Base-by-base conservation (phyloP, 1,140 invertebrate species). In the Anadara kagoshimensis region DNA sequence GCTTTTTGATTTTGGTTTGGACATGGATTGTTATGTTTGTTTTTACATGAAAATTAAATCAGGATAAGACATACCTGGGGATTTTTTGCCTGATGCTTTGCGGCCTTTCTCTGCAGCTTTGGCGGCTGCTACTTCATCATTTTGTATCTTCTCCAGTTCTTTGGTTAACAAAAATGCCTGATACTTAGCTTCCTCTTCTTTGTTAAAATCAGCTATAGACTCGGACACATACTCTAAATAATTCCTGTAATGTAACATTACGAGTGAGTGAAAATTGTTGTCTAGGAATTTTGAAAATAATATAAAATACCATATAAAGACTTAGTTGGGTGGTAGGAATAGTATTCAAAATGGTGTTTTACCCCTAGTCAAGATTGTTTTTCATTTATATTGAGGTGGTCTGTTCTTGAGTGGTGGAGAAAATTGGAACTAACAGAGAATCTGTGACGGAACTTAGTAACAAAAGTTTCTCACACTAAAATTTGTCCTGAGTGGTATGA, bases 151-250 rank as follows among this genome's bases (percentile, higher is more conserved):
- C 29, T 85, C 83, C 0, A 88, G 82, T 72, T 90, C 88, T 47
- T 78, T 54, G 7, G 79, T 79, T 24, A 89, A 69, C 7, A 86
- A 44, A 20, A 77, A 47, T 10, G 87, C 89, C 69, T 88, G 80
- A 49, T 89, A 89, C 53, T 86, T 87, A 11, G 87, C 87, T 51
- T 90, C 88, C 66, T 89, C 84, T 26, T 83, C 86, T 57, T 83
- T 80, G 16, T 80, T 80, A 88, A 88, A 90, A 24, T 86, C 84
- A 18, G 75, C 62, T 14, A 90, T 81, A 14, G 79, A 81, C 57
- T 86, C 83, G 0, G 83, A 81, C 0, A 88, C 82, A 80, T 85
- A 85, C 63, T 89, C 87, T 63, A 88, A 69, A 73, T 89, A 90
- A 66, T 90, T 89, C 69, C 88, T 89, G 62, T 2, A 76, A 73